Evolutionary conservation across 2,113 vertebrate genomes (phyloP).

Genomic region (Cottus gobio): DNA sequence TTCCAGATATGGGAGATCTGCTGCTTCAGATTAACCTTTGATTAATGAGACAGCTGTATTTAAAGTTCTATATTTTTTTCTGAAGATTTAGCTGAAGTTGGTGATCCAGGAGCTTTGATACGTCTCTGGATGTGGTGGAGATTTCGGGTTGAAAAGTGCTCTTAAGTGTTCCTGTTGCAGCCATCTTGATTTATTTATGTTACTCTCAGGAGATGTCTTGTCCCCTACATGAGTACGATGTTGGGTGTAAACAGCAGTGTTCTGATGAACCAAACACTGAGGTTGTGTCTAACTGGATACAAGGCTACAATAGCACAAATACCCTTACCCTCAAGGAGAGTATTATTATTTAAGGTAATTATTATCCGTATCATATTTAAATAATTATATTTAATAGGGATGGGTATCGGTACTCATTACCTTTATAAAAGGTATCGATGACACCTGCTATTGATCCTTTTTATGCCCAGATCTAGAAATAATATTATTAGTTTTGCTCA

Average conservation of each 20-base stretch:
- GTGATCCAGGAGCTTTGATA: constrained; percentile 10
- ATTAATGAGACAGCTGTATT: neutral
- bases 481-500: too few relatives aligned
- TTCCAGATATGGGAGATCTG: neutral
- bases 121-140: constrained; percentile 14
- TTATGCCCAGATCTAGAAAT: too few relatives aligned
- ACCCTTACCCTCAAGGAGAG: neutral
- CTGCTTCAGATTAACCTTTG: neutral
- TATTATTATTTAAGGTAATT: neutral
- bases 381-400: neutral
- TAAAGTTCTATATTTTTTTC: neutral
- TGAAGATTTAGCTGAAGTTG: neutral
- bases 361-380: neutral
- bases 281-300: constrained; percentile 12
- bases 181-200: constrained; percentile 12
- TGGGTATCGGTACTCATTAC: neutral
- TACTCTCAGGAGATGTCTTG: constrained; percentile 6
- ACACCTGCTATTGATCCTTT: neutral
- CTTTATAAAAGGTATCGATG: neutral
- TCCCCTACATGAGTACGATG: neutral
- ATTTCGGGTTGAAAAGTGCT: constrained; percentile 59
- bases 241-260: constrained; percentile 3
- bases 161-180: constrained; percentile 56
- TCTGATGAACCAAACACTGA: constrained; percentile 15
- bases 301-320: neutral